A percentile compares a stretch with the other conserved stretches of the same genome.
Evolutionary conservation across 64 coral and sea anemone genomes (phyloP).

Genomic region (Montipora cactus): DNA sequence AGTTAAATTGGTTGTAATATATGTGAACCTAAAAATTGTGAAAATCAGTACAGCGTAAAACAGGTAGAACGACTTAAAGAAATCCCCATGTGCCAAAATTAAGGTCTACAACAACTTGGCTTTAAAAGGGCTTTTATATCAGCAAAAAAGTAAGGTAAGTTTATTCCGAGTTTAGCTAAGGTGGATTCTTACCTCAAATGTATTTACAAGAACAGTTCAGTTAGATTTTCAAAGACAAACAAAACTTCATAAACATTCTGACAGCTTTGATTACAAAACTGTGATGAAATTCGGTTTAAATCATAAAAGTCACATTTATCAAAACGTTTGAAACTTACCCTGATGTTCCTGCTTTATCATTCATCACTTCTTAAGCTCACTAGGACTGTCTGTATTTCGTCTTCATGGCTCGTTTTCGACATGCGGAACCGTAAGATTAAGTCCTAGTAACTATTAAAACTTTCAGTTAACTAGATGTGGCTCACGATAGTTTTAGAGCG

Average conservation of each 20-base stretch:
- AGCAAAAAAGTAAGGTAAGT: constrained; percentile 15
- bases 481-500: too few relatives aligned
- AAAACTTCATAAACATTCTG: too few relatives aligned
- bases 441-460: too few relatives aligned
- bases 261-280: not conserved
- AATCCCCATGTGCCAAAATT: not conserved
- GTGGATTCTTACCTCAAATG: constrained; percentile 14
- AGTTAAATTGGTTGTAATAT: not conserved
- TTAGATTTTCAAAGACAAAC: not conserved
- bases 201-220: not conserved
- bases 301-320: not conserved
- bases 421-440: too few relatives aligned
- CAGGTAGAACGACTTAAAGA: not conserved
- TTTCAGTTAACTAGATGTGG: too few relatives aligned
- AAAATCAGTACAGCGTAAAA: constrained; percentile 11
- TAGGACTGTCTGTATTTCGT: too few relatives aligned
- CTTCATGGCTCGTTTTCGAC: too few relatives aligned
- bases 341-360: constrained; percentile 44
- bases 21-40: not conserved
- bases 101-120: not conserved
- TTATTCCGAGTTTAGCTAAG: constrained; percentile 2
- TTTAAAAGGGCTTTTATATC: not conserved
- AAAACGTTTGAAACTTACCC: constrained; percentile 46
- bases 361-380: not conserved
- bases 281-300: constrained; percentile 39